Base-by-base conservation (phyloP, 1,140 invertebrate genomes). In the Reticulitermes speratus region DNA sequence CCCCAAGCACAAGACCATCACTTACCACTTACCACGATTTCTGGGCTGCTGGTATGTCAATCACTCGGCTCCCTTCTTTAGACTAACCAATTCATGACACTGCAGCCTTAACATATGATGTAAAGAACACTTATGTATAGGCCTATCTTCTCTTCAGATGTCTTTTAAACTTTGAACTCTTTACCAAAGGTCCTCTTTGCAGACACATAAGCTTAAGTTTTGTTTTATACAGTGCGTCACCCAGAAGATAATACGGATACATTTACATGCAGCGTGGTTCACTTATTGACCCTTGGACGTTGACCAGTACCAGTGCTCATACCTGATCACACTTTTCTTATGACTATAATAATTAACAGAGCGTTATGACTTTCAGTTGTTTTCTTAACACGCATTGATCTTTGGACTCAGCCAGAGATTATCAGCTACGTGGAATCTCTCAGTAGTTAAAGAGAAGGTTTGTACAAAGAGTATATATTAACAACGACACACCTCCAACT, bases 11-110 rank as follows among this genome's bases (percentile, higher is more conserved):
- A 21, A 55, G 52, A 55, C 2, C 52, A 21, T 55, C 19, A 55
- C 65, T 75, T 75, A 75, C 65, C 25, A 30, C 8, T 3, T n/a
- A 11, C n/a, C 2, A 30, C 3, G 25, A 8, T 16, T 75, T 30
- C 65, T 30, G 65, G 9, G 3, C 2, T 30, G n/a, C 25, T 30
- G 25, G 91, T 85, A 44, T 87, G 48, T 75, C 9, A 14, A 75
- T 75, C 25, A 75, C 25, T 75, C 25, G 7, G 65, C 14, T 75
- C 0, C n/a, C 65, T 75, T 75, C 65, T 75, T 30, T 14, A 30
- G 25, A 75, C 65, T 75, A 25, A 75, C 65, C 65, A 75, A 75
- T 75, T 75, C n/a, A 11, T 75, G 65, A 75, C 16, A 75, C n/a
- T 30, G 8, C 65, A n/a, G 65, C 65, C n/a, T 65, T 75, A 75